Conservation (phyloP, 2,797 vertebrate species). For the Coilia nasus region DNA sequence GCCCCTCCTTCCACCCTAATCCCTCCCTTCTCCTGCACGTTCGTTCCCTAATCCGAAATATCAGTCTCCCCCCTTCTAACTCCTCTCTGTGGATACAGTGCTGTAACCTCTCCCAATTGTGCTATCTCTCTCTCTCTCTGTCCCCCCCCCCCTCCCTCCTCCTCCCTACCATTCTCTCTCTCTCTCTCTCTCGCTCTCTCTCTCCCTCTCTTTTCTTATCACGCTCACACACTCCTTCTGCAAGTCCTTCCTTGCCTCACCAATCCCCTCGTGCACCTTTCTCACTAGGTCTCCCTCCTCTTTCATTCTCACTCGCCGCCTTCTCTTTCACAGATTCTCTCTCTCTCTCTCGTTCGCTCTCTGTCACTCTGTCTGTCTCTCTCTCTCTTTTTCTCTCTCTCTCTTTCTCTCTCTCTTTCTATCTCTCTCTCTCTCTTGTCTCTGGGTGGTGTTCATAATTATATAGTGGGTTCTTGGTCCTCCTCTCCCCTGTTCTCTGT, state of each 20-base stretch:
- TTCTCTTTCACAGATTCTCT: conserved; percentile 27
- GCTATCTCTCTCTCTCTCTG: conserved; percentile 26
- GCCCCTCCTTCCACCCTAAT: conserved; percentile 67
- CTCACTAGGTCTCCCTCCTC: neutral
- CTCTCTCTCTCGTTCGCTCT: neutral
- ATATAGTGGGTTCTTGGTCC: no score
- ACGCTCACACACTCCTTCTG: conserved; percentile 56
- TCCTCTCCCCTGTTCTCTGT: no score
- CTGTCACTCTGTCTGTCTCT: neutral
- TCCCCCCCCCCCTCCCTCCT: conserved; percentile 22
- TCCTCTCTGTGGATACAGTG: conserved; percentile 64
- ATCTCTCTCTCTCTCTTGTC: conserved; percentile 7
- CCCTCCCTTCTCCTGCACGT: conserved; percentile 72
- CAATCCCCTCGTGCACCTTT: conserved; percentile 34
- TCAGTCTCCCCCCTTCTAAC: conserved; percentile 61
- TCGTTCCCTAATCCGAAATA: conserved; percentile 78
- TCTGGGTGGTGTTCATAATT: no score
- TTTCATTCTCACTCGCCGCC: neutral
- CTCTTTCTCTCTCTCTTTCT: neutral
- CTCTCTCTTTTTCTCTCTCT: neutral
- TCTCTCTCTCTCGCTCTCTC: conserved; percentile 17
- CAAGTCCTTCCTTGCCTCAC: conserved; percentile 50
- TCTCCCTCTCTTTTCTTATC: conserved; percentile 45
- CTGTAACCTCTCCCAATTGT: conserved; percentile 62
- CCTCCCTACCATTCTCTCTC: conserved; percentile 54